A percentile compares a stretch with the other conserved stretches of the same genome.
These are phyloP conservation scores for Phycodurus eques DNA, from an alignment of 2,113 vertebrate genomes.

Conservation along the genomic window DNA sequence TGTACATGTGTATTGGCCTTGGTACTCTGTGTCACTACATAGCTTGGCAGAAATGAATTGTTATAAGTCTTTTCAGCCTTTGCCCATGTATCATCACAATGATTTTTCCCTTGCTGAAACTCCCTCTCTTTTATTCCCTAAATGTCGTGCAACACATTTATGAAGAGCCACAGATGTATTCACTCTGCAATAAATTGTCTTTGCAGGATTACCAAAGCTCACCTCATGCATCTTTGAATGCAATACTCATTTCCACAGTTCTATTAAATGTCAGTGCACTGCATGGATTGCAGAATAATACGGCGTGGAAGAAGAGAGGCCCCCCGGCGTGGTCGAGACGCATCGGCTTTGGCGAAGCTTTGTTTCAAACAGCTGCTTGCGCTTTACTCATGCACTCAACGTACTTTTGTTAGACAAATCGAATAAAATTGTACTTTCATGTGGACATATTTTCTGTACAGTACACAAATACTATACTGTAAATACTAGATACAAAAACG, in stretches of 20 bases:
- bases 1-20: neutral
- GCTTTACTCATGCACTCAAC: neutral
- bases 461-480: neutral
- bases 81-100: neutral
- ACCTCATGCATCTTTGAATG: conserved; percentile 9
- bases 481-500: too few relatives aligned
- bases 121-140: neutral
- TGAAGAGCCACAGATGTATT: conserved; percentile 1
- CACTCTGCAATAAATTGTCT: neutral
- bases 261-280: neutral
- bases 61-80: neutral
- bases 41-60: neutral
- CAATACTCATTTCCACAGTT: neutral
- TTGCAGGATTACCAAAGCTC: conserved; percentile 11
- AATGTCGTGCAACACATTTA: conserved; percentile 1
- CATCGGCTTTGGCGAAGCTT: neutral
- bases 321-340: conserved; percentile 1
- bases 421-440: neutral
- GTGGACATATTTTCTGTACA: neutral
- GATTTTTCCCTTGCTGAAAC: neutral
- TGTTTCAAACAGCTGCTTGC: neutral
- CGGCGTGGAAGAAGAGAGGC: neutral
- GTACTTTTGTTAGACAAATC: neutral
- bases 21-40: too few relatives aligned
- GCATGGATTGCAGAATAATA: conserved; percentile 1